These are phyloP conservation scores for Prochilodus magdalenae DNA, from an alignment of 2,113 vertebrate species.

Conservation along the genomic window DNA sequence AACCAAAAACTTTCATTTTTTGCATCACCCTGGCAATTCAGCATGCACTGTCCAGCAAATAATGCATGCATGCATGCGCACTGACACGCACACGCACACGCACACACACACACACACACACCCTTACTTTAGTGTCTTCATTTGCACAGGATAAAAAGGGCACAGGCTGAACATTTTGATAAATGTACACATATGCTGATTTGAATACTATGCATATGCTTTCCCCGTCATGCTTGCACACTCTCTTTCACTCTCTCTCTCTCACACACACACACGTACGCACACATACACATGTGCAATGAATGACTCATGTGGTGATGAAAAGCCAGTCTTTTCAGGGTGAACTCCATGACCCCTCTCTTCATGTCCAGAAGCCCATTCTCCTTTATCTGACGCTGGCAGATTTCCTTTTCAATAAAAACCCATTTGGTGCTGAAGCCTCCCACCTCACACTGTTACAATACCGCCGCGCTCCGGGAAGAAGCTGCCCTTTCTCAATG, in stretches of 20 bases:
- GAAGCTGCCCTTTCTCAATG: constrained; percentile 33
- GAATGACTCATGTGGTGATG: constrained; percentile 79
- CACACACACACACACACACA: constrained; percentile 14
- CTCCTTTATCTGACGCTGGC: constrained; percentile 76
- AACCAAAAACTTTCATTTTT: no score
- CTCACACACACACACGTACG: constrained; percentile 45
- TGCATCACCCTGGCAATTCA: no score
- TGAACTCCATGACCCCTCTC: constrained; percentile 80
- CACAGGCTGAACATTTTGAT: constrained; percentile 1
- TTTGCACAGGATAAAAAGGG: background rate
- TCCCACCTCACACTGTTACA: constrained; percentile 55
- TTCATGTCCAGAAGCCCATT: constrained; percentile 80
- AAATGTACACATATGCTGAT: constrained; percentile 63
- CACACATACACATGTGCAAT: constrained; percentile 58
- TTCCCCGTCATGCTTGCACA: constrained; percentile 6
- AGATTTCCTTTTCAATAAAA: constrained; percentile 81
- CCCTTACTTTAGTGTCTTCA: background rate
- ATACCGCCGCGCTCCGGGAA: constrained; percentile 50
- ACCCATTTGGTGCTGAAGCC: constrained; percentile 72
- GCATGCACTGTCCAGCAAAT: no score
- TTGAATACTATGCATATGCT: constrained; percentile 34
- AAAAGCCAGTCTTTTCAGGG: constrained; percentile 81
- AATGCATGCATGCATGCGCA: background rate
- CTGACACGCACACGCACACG: background rate
- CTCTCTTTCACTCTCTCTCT: constrained; percentile 56